A percentile compares a stretch with the other conserved stretches of the same genome.
phyloP scores from a whole-genome alignment of 2,888 invertebrate genomes.

The Cataglyphis cursor region DNA sequence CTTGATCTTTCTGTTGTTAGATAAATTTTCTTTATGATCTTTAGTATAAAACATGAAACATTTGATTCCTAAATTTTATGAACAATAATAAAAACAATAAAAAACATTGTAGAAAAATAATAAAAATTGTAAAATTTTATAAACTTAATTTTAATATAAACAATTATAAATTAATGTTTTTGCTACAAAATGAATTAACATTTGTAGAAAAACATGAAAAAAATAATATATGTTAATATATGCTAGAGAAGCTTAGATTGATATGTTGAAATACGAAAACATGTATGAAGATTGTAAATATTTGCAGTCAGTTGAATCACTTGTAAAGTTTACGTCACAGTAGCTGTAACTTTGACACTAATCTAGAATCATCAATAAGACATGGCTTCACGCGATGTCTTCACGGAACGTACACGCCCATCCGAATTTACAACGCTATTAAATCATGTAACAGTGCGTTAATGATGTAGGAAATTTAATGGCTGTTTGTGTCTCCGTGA shows the following conservation, averaged over 20 bases:
- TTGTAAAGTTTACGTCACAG: constrained; percentile 1
- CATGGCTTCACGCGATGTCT: constrained; percentile 19
- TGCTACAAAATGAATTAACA: neutral
- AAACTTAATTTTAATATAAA: neutral
- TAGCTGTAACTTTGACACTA: constrained; percentile 4
- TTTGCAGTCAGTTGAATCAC: neutral
- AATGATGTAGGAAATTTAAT: constrained; percentile 55
- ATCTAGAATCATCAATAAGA: constrained; percentile 29
- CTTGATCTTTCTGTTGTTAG: neutral
- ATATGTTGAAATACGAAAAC: neutral
- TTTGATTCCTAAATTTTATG: neutral
- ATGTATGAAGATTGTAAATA: neutral
- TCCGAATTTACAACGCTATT: constrained; percentile 46
- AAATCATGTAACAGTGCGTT: constrained; percentile 55
- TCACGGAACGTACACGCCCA: constrained; percentile 5
- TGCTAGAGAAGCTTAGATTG: neutral
- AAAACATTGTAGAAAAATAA: neutral
- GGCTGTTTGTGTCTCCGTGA: constrained; percentile 44
- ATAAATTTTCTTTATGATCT: neutral
- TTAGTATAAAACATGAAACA: neutral
- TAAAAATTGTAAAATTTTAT: neutral
- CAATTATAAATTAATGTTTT: neutral
- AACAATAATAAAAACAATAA: neutral
- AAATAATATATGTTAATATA: neutral
- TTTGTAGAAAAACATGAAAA: neutral